phyloP scores from a whole-genome alignment of 2,888 invertebrate genomes.

The Acleris emargana region DNA sequence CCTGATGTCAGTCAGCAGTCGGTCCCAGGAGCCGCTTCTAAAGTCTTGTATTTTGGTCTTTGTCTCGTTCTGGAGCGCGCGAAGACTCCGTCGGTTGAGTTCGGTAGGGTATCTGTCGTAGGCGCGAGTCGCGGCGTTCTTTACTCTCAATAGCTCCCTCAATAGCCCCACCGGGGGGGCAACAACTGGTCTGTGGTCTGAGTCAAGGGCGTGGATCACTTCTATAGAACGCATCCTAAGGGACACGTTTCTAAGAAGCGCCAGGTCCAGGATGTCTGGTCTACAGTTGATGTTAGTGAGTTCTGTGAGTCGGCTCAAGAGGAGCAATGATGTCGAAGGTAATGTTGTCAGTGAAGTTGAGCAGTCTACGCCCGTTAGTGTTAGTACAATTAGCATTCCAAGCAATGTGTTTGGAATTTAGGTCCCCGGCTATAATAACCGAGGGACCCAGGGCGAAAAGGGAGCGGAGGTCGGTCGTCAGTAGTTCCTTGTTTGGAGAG shows the following conservation, averaged over 20 bases:
- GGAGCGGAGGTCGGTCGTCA: background rate
- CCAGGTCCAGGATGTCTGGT: background rate
- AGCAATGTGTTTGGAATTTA: constrained; percentile 82
- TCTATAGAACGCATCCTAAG: constrained; percentile 2
- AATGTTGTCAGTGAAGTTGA: background rate
- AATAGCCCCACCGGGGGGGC: too few species aligned
- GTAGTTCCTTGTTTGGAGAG: background rate
- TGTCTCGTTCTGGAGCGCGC: too few species aligned
- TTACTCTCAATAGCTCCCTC: too few species aligned
- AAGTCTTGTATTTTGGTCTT: too few species aligned
- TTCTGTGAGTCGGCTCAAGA: background rate
- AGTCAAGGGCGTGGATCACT: background rate
- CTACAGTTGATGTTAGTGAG: background rate
- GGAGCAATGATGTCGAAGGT: background rate
- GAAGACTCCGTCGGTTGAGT: too few species aligned
- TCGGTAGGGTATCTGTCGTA: too few species aligned
- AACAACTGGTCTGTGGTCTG: constrained; percentile 11
- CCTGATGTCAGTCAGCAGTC: too few species aligned
- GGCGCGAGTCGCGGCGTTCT: too few species aligned
- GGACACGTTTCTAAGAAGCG: constrained; percentile 4
- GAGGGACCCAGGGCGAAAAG: background rate
- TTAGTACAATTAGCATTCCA: background rate
- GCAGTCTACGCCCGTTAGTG: background rate
- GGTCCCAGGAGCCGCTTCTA: too few species aligned
- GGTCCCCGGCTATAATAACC: too few species aligned